Evolutionary conservation across 2,888 invertebrate species (phyloP), one percentile per base, ranked within the genome.

Genomic region (Andricus quercusramuli): DNA sequence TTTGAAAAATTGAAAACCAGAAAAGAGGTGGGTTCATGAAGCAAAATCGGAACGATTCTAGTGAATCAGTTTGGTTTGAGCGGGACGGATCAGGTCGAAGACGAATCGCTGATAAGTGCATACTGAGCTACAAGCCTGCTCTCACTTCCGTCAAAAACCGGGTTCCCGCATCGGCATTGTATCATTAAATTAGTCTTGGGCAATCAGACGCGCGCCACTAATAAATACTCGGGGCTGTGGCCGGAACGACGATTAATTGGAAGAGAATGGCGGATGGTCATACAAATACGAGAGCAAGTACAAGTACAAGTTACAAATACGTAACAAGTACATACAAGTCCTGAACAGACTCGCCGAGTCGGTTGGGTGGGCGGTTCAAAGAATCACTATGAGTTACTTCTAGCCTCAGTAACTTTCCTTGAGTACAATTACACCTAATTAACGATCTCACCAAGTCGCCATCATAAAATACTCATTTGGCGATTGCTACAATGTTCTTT

Each of bases 151-250:
- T 74, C 74, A 74, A 74, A 74, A 74, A 74, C 74, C 74, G 51
- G 74, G 74, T 74, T 74, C 74, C 74, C 74, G 74, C 56, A 74
- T 74, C 74, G 83, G 82, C 78, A 87, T 88, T 82, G 88, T 89
- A 85, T 87, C 88, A 88, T 89, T 88, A 88, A 89, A 89, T 89
- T 89, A 87, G 88, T 89, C 87, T 85, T 88, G 87, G 88, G 84
- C 87, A 88, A 89, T 89, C 89, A 88, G 81, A 81, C 81, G 83
- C 83, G 83, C 81, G 82, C 82, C 83, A 80, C 83, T 85, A 86
- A 86, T 87, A 87, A 86, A 86, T 86, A 85, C 83, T 83, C 83
- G 78, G 82, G 74, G 81, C 82, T 81, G 74, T 79, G 83, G 80
- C 80, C 84, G 81, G 83, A 85, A 87, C 82, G 85, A 80, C 85